A percentile compares a stretch with the other conserved stretches of the same genome.
phyloP scores from a whole-genome alignment of 2,888 invertebrate genomes.

The Meta bourneti region DNA sequence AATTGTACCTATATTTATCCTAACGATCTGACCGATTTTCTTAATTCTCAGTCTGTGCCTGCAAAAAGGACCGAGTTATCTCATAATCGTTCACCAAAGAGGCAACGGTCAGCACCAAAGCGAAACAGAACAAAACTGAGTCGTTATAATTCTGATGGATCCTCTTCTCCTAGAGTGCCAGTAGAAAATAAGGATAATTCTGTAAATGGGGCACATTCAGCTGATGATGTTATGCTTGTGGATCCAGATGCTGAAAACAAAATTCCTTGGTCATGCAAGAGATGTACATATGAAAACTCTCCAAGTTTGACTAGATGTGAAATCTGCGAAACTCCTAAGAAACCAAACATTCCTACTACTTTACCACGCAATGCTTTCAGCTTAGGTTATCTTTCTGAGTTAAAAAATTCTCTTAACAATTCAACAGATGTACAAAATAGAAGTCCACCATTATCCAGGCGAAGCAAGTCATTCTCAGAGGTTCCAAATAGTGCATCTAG shows the following conservation, averaged over 20 bases:
- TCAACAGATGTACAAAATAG: constrained; percentile 54
- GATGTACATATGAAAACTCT: constrained; percentile 89
- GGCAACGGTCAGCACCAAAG: constrained; percentile 82
- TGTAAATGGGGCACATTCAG: constrained; percentile 74
- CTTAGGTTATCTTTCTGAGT: constrained; percentile 73
- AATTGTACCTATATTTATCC: constrained; percentile 54
- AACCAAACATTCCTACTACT: constrained; percentile 80
- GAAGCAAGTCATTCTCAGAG: constrained; percentile 82
- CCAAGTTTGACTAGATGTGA: constrained; percentile 86
- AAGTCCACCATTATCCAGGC: constrained; percentile 66
- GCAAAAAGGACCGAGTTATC: constrained; percentile 69
- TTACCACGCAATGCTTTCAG: constrained; percentile 80
- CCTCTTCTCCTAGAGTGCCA: constrained; percentile 42
- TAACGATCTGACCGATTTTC: constrained; percentile 61
- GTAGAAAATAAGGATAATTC: constrained; percentile 50
- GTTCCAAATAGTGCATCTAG: constrained; percentile 77
- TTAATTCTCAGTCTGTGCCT: constrained; percentile 71
- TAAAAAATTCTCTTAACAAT: constrained; percentile 72
- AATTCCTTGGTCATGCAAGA: constrained; percentile 86
- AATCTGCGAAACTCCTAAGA: constrained; percentile 87
- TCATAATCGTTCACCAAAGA: constrained; percentile 81
- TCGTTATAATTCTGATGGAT: constrained; percentile 80
- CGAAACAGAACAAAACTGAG: constrained; percentile 83
- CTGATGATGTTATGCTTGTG: constrained; percentile 76
- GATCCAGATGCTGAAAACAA: constrained; percentile 80